These are phyloP conservation scores for Malurus melanocephalus DNA, from an alignment of 2,113 vertebrate genomes.

Conservation along the genomic window DNA sequence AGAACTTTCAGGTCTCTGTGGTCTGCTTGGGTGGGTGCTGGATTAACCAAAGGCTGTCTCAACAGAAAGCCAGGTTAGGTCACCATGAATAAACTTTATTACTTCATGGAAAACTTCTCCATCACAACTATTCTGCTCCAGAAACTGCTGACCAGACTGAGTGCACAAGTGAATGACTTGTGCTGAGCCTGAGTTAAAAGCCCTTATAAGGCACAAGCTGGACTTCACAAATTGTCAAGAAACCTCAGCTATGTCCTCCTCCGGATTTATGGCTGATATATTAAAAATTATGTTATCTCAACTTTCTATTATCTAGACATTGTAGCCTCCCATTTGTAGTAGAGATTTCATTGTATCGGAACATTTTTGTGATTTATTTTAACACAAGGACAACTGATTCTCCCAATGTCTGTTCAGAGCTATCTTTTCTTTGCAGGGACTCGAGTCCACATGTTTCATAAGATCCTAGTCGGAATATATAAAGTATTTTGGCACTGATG, in stretches of 20 bases:
- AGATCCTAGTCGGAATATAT: neutral
- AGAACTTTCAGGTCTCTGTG: neutral
- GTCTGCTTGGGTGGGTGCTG: neutral
- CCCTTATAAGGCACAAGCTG: fast-evolving
- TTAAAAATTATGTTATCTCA: neutral
- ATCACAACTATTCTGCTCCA: neutral
- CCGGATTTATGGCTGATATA: neutral
- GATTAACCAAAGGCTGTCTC: neutral
- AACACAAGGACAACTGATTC: neutral
- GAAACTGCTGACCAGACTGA: neutral
- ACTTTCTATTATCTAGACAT: neutral
- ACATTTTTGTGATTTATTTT: neutral
- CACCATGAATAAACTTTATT: neutral
- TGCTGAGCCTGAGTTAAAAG: neutral
- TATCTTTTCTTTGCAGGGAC: neutral
- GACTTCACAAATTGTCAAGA: neutral
- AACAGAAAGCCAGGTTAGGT: neutral
- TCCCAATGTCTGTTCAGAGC: neutral
- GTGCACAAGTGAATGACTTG: neutral
- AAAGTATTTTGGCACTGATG: neutral
- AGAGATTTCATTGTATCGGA: neutral
- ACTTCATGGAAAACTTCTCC: neutral
- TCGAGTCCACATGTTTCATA: neutral
- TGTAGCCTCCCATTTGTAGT: neutral
- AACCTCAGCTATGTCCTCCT: neutral